A percentile compares a stretch with the other conserved stretches of the same genome.
Conservation (phyloP, 1,140 invertebrate species). For the Caenorhabditis inopinata region DNA sequence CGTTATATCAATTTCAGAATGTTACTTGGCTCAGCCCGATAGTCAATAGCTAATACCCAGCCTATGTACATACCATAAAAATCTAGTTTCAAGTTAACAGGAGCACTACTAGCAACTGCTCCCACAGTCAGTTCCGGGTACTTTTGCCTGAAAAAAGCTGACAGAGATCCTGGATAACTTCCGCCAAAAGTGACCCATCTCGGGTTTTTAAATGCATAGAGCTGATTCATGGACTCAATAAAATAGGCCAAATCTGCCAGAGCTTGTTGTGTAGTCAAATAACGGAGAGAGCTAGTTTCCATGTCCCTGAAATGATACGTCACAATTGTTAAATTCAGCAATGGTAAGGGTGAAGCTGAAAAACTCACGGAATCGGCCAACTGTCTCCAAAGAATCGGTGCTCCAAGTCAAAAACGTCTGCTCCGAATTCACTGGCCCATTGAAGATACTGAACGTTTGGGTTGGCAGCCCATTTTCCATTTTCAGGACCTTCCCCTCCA, state of each 20-base stretch:
- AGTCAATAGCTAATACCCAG: too few species aligned
- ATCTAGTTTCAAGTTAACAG: slow-evolving; percentile 79
- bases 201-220: slow-evolving; percentile 48
- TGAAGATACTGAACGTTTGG: slow-evolving; percentile 70
- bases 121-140: slow-evolving; percentile 83
- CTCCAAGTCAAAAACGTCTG: slow-evolving; percentile 82
- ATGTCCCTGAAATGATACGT: slow-evolving; percentile 44
- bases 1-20: too few species aligned
- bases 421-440: slow-evolving; percentile 78
- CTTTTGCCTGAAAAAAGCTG: slow-evolving; percentile 84
- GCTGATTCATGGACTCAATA: slow-evolving; percentile 52
- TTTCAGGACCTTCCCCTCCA: slow-evolving; percentile 48
- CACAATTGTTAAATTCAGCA: background rate
- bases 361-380: slow-evolving; percentile 73
- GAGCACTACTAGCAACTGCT: slow-evolving; percentile 83
- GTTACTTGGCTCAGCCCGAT: too few species aligned
- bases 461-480: slow-evolving; percentile 14
- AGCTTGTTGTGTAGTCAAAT: slow-evolving; percentile 57
- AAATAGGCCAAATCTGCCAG: slow-evolving; percentile 58
- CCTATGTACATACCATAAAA: slow-evolving; percentile 69
- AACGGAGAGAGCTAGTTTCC: slow-evolving; percentile 52
- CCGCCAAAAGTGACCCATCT: slow-evolving; percentile 91
- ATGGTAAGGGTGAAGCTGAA: background rate
- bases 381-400: slow-evolving; percentile 91
- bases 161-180: slow-evolving; percentile 79